Base-by-base conservation (phyloP, 1,140 invertebrate genomes). In the Danaus plexippus region DNA sequence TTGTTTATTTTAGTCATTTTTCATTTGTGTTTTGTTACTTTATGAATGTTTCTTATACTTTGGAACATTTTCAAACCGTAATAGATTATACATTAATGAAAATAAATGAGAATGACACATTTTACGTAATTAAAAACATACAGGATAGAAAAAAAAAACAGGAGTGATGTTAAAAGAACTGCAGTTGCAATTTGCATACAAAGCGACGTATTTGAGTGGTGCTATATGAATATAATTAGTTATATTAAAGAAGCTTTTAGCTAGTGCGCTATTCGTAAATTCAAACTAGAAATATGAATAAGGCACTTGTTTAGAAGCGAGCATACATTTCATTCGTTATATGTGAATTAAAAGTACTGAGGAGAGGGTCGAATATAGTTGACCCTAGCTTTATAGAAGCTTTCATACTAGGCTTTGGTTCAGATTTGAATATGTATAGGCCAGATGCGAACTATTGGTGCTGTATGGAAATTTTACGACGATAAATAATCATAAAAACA, bases 161-260 rank as follows among this genome's bases (percentile, higher is more conserved):
- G 22, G 22, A 32, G 22, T 32, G 7, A 43, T 11, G 43, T 52
- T 11, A 32, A 48, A 55, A 41, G 8, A 48, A 48, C 40, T 46
- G 22, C 43, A 15, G 32, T 54, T 47, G 32, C 32, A 54, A 54
- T 54, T 54, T 54, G 18, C 47, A 49, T 52, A 57, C 48, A 57
- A 57, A 52, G 48, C 22, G 52, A 52, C 22, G 11, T 41, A 40
- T 43, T 52, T 48, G 43, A 52, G 49, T 42, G 42, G 43, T 57
- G 12, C 18, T 43, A 32, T 32, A 32, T 57, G 55, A 57, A 57
- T 51, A 46, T 52, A 57, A 57, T 51, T 57, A 57, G 42, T n/a
- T 44, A 57, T 57, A 51, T 57, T 41, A 41, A 42, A 41, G 43
- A 40, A 9, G 43, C 48, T 52, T 51, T 57, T 57, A 54, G 52